Evolutionary conservation across 2,888 invertebrate genomes (phyloP).

Genomic region (Drosophila seclusa): DNA sequence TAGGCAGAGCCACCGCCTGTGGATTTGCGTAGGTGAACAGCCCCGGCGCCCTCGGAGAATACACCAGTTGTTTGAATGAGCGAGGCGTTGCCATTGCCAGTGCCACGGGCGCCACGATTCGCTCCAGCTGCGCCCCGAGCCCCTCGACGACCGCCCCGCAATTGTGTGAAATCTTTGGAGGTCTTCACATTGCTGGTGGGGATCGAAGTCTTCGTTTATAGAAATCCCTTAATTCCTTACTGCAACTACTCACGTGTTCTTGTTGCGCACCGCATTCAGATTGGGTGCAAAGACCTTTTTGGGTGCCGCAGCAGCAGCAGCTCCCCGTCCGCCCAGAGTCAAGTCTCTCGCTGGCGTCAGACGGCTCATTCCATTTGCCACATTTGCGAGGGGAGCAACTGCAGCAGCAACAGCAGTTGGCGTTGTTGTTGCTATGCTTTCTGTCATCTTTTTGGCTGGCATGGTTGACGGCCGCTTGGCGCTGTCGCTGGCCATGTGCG

Average conservation of each 20-base stretch:
- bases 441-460: constrained; percentile 63
- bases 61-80: constrained; percentile 84
- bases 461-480: constrained; percentile 33
- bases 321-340: constrained; percentile 86
- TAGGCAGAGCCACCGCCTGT: constrained; percentile 64
- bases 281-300: constrained; percentile 88
- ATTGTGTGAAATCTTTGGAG: constrained; percentile 81
- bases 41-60: constrained; percentile 84
- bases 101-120: constrained; percentile 65
- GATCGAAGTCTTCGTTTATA: neutral
- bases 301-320: constrained; percentile 71
- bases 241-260: constrained; percentile 85
- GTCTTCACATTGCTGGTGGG: constrained; percentile 83
- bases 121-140: constrained; percentile 68
- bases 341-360: constrained; percentile 87
- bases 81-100: constrained; percentile 69
- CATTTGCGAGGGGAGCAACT: constrained; percentile 29
- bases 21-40: constrained; percentile 69
- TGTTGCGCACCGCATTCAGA: constrained; percentile 87
- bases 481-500: constrained; percentile 39
- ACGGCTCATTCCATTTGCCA: constrained; percentile 60
- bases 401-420: constrained; percentile 17
- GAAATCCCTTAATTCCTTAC: accelerated
- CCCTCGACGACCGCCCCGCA: constrained; percentile 61
- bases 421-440: constrained; percentile 29